Conservation (phyloP, 2,888 invertebrate species). For the Tridacna crocea region DNA sequence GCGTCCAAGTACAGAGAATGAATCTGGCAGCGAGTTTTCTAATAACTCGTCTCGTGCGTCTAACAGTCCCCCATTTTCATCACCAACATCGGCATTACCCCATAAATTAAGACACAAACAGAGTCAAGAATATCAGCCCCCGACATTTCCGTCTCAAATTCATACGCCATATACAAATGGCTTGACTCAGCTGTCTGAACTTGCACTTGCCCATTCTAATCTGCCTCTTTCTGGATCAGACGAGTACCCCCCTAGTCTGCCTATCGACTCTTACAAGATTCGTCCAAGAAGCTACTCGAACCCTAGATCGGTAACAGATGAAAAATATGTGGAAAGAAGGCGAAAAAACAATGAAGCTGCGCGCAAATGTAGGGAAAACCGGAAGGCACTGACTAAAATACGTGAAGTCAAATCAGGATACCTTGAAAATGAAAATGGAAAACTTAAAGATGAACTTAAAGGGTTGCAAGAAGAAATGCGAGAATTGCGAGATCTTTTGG, state of each 20-base stretch:
- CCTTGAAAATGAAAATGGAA: slow-evolving; percentile 85
- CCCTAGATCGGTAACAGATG: slow-evolving; percentile 66
- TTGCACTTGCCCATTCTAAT: slow-evolving; percentile 74
- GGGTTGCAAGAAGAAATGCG: slow-evolving; percentile 96
- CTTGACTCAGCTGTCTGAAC: slow-evolving; percentile 77
- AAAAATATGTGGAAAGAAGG: slow-evolving; percentile 84
- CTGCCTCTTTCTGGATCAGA: slow-evolving; percentile 56
- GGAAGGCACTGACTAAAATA: slow-evolving; percentile 83
- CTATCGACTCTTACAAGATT: slow-evolving; percentile 33
- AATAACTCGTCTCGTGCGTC: slow-evolving; percentile 65
- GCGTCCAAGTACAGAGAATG: slow-evolving; percentile 57
- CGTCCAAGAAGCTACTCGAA: slow-evolving; percentile 51
- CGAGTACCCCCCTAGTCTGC: slow-evolving; percentile 31
- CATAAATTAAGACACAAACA: slow-evolving; percentile 77
- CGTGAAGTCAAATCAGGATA: slow-evolving; percentile 82
- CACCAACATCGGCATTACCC: slow-evolving; percentile 71
- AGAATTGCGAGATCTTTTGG: slow-evolving; percentile 88
- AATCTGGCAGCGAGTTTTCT: slow-evolving; percentile 66
- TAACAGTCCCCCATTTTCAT: slow-evolving; percentile 62
- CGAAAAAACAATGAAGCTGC: slow-evolving; percentile 85
- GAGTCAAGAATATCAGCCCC: slow-evolving; percentile 51
- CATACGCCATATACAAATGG: slow-evolving; percentile 71
- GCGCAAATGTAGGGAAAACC: slow-evolving; percentile 84
- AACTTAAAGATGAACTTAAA: slow-evolving; percentile 90
- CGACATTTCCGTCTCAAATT: slow-evolving; percentile 37